Evolutionary conservation across 2,797 vertebrate genomes (phyloP), one percentile per base, ranked within the genome.

Genomic region (Ispidina lecontei): DNA sequence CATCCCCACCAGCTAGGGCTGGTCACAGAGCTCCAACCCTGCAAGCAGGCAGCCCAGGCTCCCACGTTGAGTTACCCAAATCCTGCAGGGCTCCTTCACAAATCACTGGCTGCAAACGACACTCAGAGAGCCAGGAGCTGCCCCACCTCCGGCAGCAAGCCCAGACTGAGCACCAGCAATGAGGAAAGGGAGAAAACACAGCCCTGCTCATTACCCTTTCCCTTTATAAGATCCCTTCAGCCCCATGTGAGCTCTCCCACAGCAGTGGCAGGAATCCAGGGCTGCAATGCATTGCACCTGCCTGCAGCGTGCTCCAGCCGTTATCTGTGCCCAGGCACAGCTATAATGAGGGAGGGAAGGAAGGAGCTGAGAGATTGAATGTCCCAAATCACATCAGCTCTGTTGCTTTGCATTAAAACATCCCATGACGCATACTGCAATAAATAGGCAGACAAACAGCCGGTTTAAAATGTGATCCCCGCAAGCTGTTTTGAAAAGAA

Each of bases 371-470:
- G 89, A 14, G 96, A 93, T 69, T 33, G 35, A 72, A 89, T 88
- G 86, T 95, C 95, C 95, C 91, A 85, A 94, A 96, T 93, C 94
- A 68, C 92, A 90, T 95, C 62, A 55, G 76, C 96, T 87, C 96
- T 39, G 35, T 78, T 59, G 91, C 93, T 86, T 82, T 78, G 73
- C 80, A 91, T 91, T 92, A 87, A 95, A 96, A 78, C 94, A 77
- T 54, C 90, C 96, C 91, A 9, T 52, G 92, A 64, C 31, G 21
- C 67, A 31, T 4, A 37, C 92, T 80, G 86, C 96, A 95, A 67
- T 95, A 94, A 96, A 95, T 7, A 85, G 29, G 17, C 73, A 89
- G 87, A 55, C 63, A 83, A 82, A 92, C 4, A 91, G 90, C 65
- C 28, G 4, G 18, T 79, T 79, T 58, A 19, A 84, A 94, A 92